Conservation (phyloP, 2,888 invertebrate genomes). For the Callosobruchus maculatus region DNA sequence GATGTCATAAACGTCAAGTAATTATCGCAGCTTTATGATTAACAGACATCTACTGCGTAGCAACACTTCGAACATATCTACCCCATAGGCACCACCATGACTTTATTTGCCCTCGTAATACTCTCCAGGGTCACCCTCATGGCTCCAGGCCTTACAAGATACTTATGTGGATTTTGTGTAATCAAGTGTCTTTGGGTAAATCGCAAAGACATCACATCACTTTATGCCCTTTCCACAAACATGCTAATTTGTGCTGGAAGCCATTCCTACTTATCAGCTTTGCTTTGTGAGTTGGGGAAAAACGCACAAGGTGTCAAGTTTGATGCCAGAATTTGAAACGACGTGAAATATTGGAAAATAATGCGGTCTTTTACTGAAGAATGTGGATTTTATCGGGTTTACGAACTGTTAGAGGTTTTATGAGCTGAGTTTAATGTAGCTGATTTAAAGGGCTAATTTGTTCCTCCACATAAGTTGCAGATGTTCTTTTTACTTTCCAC, state of each 20-base stretch:
- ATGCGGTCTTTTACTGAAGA: neutral
- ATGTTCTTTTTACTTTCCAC: no score
- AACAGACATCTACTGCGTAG: no score
- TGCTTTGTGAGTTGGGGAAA: neutral
- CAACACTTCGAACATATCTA: constrained; percentile 24
- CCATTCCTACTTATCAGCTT: neutral
- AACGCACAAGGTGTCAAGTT: neutral
- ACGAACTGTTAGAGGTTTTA: neutral
- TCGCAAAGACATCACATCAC: constrained; percentile 44
- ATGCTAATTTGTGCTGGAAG: neutral
- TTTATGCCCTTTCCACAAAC: constrained; percentile 29
- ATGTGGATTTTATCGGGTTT: neutral
- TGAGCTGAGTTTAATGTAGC: neutral
- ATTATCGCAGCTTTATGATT: no score
- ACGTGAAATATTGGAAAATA: neutral
- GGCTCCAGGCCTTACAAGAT: constrained; percentile 32
- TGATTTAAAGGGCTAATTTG: neutral
- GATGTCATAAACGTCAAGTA: no score
- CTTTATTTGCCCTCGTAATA: no score
- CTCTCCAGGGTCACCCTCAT: neutral
- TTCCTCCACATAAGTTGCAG: neutral
- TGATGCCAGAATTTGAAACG: neutral
- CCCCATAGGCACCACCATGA: no score
- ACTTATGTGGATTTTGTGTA: constrained; percentile 44
- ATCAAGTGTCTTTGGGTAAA: constrained; percentile 44